These are phyloP conservation scores for Botrylloides violaceus DNA, from an alignment of 23 tunicate species.

Conservation along the genomic window DNA sequence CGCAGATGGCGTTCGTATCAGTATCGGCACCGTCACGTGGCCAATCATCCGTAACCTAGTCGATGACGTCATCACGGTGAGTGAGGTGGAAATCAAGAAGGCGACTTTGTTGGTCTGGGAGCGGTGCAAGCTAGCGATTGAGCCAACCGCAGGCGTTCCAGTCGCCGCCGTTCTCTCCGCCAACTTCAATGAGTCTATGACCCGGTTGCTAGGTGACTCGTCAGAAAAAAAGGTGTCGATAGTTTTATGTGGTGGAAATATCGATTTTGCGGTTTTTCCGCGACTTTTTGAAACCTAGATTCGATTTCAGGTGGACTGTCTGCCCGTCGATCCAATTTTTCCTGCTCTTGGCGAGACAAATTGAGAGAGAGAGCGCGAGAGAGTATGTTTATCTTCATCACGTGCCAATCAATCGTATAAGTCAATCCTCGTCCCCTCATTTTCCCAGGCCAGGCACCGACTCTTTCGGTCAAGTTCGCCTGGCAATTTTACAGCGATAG, in stretches of 20 bases:
- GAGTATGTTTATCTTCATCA: neutral
- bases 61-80: slow-evolving; percentile 92
- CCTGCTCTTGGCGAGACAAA: too few relatives aligned
- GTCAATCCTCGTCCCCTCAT: too few relatives aligned
- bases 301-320: too few relatives aligned
- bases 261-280: slow-evolving; percentile 29
- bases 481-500: too few relatives aligned
- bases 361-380: neutral
- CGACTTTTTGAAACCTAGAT: too few relatives aligned
- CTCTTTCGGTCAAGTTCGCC: too few relatives aligned
- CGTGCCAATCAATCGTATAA: too few relatives aligned
- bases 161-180: slow-evolving; percentile 63
- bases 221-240: slow-evolving; percentile 53
- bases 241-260: slow-evolving; percentile 95
- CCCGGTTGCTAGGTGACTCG: slow-evolving; percentile 21
- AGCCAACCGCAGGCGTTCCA: slow-evolving; percentile 93
- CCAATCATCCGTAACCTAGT: slow-evolving; percentile 91
- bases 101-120: slow-evolving; percentile 84
- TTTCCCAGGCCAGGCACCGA: too few relatives aligned
- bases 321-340: too few relatives aligned
- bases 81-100: slow-evolving; percentile 62
- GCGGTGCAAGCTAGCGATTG: slow-evolving; percentile 74
- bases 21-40: slow-evolving; percentile 83
- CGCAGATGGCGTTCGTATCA: slow-evolving; percentile 86
- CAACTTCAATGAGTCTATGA: slow-evolving; percentile 11